Base-by-base conservation (phyloP, 1,140 invertebrate genomes). In the Neodiprion pinetum region DNA sequence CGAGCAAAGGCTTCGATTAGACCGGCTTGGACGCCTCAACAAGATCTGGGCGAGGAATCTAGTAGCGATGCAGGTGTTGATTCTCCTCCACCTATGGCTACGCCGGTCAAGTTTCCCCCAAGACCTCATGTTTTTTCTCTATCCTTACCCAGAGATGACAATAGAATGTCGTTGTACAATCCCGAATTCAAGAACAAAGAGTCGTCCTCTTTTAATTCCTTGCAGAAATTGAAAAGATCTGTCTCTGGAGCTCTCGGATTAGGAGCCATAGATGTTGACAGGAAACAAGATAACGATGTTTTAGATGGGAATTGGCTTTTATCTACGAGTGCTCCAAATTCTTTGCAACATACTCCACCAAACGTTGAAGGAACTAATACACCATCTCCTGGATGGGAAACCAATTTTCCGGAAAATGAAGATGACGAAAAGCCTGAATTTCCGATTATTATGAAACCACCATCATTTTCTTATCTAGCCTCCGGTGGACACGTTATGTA, bases 321-420 rank as follows among this genome's bases (percentile, higher is more conserved):
- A 17, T 94, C 93, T 71, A 91, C 93, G 76, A 95, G 94, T 48
- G 93, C 94, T 2, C 94, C 94, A 7, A 95, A 94, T 83, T 95
- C 94, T 0, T 82, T 95, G 71, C 94, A 92, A 78, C 93, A 93
- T 77, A 91, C 88, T n/a, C 80, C 78, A 2, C 67, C 74, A 12
- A 71, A 85, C 84, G 80, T 79, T 0, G 70, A 70, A 7, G 75
- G 77, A 68, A 74, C 12, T 0, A 74, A 40, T n/a, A 74, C 77
- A 61, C 79, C 76, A 1, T 77, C 80, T 0, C 74, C 78, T 9
- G 78, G 71, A 47, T 85, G 83, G 81, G 80, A 78, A 1, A 80
- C 82, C 10, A 87, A 87, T 73, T 84, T 76, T 0, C 72, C 81
- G 1, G 80, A 79, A 1, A 85, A 87, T 12, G 85, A 89, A 28